A percentile compares a stretch with the other conserved stretches of the same genome.
Evolutionary conservation across 1,140 invertebrate species (phyloP).

Genomic region (Phymastichus coffea): DNA sequence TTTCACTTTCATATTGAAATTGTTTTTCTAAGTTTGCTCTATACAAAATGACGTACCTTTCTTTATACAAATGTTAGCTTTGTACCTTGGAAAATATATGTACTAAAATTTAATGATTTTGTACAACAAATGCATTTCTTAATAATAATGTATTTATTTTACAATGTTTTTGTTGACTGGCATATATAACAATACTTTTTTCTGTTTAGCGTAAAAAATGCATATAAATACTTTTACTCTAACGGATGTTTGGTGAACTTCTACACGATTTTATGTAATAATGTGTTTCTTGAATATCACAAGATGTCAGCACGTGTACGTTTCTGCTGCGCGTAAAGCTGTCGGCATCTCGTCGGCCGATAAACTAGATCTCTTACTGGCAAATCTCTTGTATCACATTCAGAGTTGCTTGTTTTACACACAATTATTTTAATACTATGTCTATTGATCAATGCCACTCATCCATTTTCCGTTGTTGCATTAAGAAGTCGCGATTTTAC

Average conservation of each 20-base stretch:
- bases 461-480: slow-evolving; percentile 39
- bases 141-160: slow-evolving; percentile 38
- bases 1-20: slow-evolving; percentile 7
- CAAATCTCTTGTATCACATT: slow-evolving; percentile 15
- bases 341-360: background rate
- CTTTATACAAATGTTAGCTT: background rate
- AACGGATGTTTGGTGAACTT: background rate
- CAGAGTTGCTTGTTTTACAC: background rate
- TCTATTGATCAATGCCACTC: background rate
- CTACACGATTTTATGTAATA: background rate
- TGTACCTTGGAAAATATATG: background rate
- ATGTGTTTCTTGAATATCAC: background rate
- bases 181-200: no score
- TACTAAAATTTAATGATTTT: slow-evolving; percentile 1
- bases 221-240: no score
- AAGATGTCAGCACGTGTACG: slow-evolving; percentile 9
- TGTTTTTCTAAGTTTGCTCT: background rate
- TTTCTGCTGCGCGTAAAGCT: background rate
- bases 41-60: background rate
- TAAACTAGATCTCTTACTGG: slow-evolving; percentile 11
- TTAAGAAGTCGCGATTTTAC: slow-evolving; percentile 59
- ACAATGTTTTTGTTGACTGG: no score
- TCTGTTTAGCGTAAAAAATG: no score
- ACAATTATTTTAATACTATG: slow-evolving; percentile 1
- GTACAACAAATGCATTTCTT: slow-evolving; percentile 29